Conservation (phyloP, 2,888 invertebrate species). For the Agrilus cyanescens region DNA sequence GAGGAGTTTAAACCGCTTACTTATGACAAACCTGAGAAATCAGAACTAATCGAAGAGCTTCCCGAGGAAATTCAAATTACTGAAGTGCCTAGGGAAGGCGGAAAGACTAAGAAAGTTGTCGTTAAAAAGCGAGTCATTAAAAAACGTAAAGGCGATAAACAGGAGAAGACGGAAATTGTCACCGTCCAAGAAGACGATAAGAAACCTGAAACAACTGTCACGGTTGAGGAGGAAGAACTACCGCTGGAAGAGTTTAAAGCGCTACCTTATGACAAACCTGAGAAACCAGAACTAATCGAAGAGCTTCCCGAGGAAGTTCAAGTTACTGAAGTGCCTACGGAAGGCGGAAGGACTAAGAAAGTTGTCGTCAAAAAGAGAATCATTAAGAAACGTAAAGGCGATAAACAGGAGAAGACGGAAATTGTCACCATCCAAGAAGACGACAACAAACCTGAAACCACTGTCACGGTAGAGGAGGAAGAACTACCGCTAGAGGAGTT, state of each 20-base stretch:
- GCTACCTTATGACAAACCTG: constrained; percentile 17
- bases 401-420: constrained; percentile 32
- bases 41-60: constrained; percentile 11
- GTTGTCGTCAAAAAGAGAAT: constrained; percentile 31
- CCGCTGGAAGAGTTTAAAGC: constrained; percentile 8
- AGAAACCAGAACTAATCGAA: constrained; percentile 12
- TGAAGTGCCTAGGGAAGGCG: constrained; percentile 22
- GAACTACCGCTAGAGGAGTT: constrained; percentile 18
- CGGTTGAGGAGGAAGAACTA: constrained; percentile 20
- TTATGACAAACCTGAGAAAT: constrained; percentile 9
- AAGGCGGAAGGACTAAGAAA: constrained; percentile 16
- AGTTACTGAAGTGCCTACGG: constrained; percentile 13
- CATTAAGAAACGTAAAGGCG: constrained; percentile 31
- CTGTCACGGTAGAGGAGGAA: constrained; percentile 18
- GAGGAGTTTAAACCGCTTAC: constrained; percentile 17
- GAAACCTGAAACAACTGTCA: constrained; percentile 31
- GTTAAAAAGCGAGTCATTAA: constrained; percentile 32
- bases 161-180: constrained; percentile 37
- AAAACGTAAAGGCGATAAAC: constrained; percentile 32
- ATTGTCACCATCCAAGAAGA: constrained; percentile 25
- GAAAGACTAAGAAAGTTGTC: constrained; percentile 30
- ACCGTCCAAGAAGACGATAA: constrained; percentile 34
- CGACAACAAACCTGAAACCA: constrained; percentile 18
- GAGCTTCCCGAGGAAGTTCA: constrained; percentile 22
- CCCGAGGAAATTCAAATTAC: constrained; percentile 19